Evolutionary conservation across 2,797 vertebrate genomes (phyloP).

Genomic region (Paratrypauchen microcephalus): DNA sequence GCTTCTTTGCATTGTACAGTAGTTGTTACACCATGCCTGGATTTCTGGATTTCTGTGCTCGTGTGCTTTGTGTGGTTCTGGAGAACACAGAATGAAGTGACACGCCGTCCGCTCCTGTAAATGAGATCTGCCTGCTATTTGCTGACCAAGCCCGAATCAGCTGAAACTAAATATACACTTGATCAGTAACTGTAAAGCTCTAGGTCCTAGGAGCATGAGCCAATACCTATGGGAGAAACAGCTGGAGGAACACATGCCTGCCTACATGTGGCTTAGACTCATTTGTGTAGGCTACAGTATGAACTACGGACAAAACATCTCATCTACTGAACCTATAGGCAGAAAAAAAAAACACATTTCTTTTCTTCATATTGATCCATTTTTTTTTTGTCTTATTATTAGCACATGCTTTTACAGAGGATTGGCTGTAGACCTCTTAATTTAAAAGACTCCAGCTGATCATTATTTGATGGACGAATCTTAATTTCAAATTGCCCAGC

Average conservation of each 20-base stretch:
- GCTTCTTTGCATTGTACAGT: slow-evolving; percentile 5
- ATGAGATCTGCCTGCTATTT: slow-evolving; percentile 55
- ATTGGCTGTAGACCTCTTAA: too few relatives aligned
- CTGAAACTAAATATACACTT: slow-evolving; percentile 64
- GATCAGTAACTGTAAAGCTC: slow-evolving; percentile 38
- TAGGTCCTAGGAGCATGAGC: slow-evolving; percentile 29
- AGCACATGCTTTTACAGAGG: too few relatives aligned
- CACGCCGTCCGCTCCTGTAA: slow-evolving; percentile 51
- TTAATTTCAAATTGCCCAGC: too few relatives aligned
- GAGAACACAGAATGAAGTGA: slow-evolving; percentile 54
- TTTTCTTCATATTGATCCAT: too few relatives aligned
- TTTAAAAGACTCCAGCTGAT: too few relatives aligned
- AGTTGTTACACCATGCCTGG: slow-evolving; percentile 16
- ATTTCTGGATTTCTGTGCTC: slow-evolving; percentile 25
- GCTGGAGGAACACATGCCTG: slow-evolving; percentile 35
- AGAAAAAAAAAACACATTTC: neutral
- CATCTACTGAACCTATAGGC: neutral
- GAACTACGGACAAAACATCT: neutral
- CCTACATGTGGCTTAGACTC: slow-evolving; percentile 5
- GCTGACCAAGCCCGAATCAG: slow-evolving; percentile 60
- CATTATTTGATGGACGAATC: too few relatives aligned
- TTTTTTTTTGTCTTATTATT: too few relatives aligned
- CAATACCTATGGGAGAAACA: slow-evolving; percentile 51
- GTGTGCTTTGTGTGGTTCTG: slow-evolving; percentile 31
- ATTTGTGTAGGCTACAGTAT: neutral